Base-by-base conservation (phyloP, 2,797 vertebrate genomes). In the Labeo calbasu region DNA sequence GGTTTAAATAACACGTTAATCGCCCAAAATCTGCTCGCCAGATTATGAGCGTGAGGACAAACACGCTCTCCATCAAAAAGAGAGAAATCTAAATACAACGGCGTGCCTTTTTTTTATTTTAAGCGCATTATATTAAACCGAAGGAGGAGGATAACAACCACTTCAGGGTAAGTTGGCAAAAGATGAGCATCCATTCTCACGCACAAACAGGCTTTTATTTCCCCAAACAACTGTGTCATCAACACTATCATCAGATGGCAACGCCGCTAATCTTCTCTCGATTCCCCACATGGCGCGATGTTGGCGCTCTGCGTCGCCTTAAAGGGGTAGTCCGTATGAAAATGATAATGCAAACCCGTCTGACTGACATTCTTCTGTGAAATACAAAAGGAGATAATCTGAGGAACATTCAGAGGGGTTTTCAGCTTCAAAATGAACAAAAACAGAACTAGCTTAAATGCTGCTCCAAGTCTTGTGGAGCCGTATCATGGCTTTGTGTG, bases 1-100 rank as follows among this genome's bases (percentile, higher is more conserved):
- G 83, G 86, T 92, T 91, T 90, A 92, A 94, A 95, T 92, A 94
- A 92, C 90, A 86, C 75, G 88, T 89, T 94, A 94, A 95, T 94
- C 93, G 77, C 90, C 79, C 87, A 82, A 92, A 94, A 95, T 95
- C 94, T 94, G 90, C 91, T 93, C 86, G 85, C 86, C 65, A 92
- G 93, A 93, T 94, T 93, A 93, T 85, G 86, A 84, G 76, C 55
- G 84, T 59, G 85, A 69, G 84, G 87, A 92, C 88, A 91, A 87
- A 78, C 76, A 79, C 84, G 88, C 81, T 71, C 57, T 63, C 32
- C 76, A 84, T 89, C 70, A 86, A 80, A 86, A 79, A 91, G 89
- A 32, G 55, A 75, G 78, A 77, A 88, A 87, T 89, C 82, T n/a
- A 50, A 57, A 61, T 48, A 65, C 50, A 23, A 53, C 17, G 8